Evolutionary conservation across 2,888 invertebrate species (phyloP).

Genomic region (Tetanocera ferruginea): DNA sequence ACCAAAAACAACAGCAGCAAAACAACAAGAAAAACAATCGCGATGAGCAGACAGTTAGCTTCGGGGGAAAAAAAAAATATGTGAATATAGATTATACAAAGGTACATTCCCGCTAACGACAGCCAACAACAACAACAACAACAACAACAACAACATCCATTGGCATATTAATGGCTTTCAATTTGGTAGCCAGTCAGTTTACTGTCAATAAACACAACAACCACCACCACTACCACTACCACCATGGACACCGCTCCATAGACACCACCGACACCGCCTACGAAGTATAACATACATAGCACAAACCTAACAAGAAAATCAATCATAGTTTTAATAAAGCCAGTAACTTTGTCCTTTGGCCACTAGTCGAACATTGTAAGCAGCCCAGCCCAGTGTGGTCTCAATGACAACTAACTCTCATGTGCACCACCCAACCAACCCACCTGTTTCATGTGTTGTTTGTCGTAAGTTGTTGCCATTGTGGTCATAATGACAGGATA

Average conservation of each 20-base stretch:
- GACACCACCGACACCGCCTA: background rate
- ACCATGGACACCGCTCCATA: slow-evolving; percentile 14
- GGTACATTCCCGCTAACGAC: background rate
- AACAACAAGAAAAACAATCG: background rate
- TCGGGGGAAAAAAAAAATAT: background rate
- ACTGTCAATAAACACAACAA: slow-evolving; percentile 28
- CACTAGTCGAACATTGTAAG: no score
- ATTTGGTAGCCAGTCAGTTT: slow-evolving; percentile 9
- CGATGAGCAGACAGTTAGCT: background rate
- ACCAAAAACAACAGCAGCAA: background rate
- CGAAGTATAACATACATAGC: background rate
- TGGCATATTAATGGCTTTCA: slow-evolving; percentile 6
- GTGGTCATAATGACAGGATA: no score
- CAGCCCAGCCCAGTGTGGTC: no score
- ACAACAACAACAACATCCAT: background rate
- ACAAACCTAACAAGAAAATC: slow-evolving; percentile 18
- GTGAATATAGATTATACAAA: slow-evolving; percentile 34
- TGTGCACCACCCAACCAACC: background rate
- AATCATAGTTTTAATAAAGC: slow-evolving; percentile 14
- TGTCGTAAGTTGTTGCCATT: no score
- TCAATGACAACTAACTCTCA: no score
- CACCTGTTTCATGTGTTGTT: background rate
- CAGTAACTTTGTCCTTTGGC: background rate
- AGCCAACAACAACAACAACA: background rate
- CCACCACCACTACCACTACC: background rate